Evolutionary conservation across 2,113 vertebrate genomes (phyloP).

Genomic region (Candoia aspera): DNA sequence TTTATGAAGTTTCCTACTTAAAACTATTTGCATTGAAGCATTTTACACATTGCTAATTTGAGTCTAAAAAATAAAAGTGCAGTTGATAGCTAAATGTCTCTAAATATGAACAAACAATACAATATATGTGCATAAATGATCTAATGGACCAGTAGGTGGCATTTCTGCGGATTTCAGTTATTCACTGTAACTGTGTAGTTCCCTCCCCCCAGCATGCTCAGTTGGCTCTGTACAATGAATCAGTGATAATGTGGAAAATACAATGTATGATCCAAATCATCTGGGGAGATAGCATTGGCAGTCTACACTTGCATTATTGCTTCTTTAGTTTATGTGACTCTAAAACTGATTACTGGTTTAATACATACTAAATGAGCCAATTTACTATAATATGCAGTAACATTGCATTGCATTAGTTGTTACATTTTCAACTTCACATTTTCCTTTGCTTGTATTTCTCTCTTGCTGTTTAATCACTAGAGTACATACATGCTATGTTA

Average conservation of each 20-base stretch:
- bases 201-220: no score
- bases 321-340: background rate
- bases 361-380: background rate
- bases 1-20: no score
- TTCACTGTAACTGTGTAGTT: background rate
- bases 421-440: background rate
- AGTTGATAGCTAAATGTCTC: background rate
- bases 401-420: no score
- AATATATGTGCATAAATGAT: background rate
- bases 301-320: background rate
- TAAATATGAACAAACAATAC: no score
- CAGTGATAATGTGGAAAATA: background rate
- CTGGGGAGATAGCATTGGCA: background rate
- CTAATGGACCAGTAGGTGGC: slow-evolving; percentile 15
- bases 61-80: background rate
- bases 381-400: background rate
- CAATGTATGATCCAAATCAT: background rate
- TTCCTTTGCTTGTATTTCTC: no score
- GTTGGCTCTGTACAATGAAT: background rate
- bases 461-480: no score
- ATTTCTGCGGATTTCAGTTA: background rate
- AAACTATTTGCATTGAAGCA: no score
- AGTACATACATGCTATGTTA: no score
- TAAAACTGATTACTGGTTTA: background rate
- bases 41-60: background rate